Evolutionary conservation across 2,888 invertebrate species (phyloP).

Genomic region (Gibbula magus): DNA sequence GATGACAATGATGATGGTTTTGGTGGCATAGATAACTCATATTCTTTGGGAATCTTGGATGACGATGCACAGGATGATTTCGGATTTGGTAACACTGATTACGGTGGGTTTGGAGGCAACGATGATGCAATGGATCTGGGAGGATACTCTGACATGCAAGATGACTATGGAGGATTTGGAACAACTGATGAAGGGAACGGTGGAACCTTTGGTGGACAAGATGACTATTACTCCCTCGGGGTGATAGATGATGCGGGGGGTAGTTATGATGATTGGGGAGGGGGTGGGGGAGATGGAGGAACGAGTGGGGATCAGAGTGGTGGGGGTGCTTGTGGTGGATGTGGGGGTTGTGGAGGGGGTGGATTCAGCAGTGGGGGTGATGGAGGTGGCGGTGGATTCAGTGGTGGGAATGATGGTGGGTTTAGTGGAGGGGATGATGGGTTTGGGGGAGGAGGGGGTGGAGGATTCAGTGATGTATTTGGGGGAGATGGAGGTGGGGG

Average conservation of each 20-base stretch:
- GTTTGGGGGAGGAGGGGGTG: constrained; percentile 24
- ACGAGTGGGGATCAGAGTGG: background rate
- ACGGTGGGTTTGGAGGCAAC: background rate
- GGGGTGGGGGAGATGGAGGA: constrained; percentile 19
- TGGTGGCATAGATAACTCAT: constrained; percentile 15
- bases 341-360: constrained; percentile 30
- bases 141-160: background rate
- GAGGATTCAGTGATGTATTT: constrained; percentile 10
- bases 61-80: background rate
- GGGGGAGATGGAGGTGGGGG: constrained; percentile 12
- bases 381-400: background rate
- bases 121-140: background rate
- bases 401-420: constrained; percentile 5
- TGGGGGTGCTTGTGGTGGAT: constrained; percentile 33
- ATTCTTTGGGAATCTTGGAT: background rate
- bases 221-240: constrained; percentile 10
- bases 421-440: constrained; percentile 22
- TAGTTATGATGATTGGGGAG: constrained; percentile 26
- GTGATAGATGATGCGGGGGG: background rate
- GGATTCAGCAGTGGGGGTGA: constrained; percentile 27
- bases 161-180: constrained; percentile 6
- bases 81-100: constrained; percentile 14
- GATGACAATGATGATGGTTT: constrained; percentile 22
- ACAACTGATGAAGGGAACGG: background rate
- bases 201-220: background rate